Percentiles rank a stretch among this genome's conserved stretches.
These are phyloP conservation scores for Ceratitis capitata DNA, from an alignment of 1,140 invertebrate species.

Conservation along the genomic window DNA sequence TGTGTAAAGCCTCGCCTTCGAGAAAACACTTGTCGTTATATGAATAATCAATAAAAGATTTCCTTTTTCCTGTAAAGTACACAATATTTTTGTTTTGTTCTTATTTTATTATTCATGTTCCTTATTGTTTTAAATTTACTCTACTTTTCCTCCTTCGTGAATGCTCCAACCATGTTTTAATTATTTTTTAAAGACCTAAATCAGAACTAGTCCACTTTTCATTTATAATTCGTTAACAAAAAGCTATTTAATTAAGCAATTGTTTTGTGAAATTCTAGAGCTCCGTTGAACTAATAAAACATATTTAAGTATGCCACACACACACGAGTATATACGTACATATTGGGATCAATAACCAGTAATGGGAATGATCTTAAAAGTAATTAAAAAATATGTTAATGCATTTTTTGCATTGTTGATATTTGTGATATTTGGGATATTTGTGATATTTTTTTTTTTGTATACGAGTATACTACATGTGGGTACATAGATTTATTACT, in stretches of 20 bases:
- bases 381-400: not conserved
- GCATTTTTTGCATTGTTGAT: not conserved
- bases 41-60: too few relatives aligned
- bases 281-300: too few relatives aligned
- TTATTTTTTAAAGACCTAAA: not conserved
- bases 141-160: too few relatives aligned
- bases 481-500: not conserved
- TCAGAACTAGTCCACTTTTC: not conserved
- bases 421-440: not conserved
- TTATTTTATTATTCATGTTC: too few relatives aligned
- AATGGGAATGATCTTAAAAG: not conserved
- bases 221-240: not conserved
- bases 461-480: too few relatives aligned
- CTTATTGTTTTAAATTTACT: too few relatives aligned
- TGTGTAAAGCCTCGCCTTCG: too few relatives aligned
- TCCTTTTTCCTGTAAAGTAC: too few relatives aligned
- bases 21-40: too few relatives aligned
- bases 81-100: too few relatives aligned
- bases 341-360: conserved; percentile 30
- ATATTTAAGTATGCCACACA: not conserved
- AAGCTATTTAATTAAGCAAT: not conserved
- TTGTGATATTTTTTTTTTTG: too few relatives aligned
- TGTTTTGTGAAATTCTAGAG: not conserved
- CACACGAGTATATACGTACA: not conserved
- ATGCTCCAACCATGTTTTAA: not conserved